Base-by-base conservation (phyloP, 2,113 vertebrate species). In the Opisthocomus hoazin region DNA sequence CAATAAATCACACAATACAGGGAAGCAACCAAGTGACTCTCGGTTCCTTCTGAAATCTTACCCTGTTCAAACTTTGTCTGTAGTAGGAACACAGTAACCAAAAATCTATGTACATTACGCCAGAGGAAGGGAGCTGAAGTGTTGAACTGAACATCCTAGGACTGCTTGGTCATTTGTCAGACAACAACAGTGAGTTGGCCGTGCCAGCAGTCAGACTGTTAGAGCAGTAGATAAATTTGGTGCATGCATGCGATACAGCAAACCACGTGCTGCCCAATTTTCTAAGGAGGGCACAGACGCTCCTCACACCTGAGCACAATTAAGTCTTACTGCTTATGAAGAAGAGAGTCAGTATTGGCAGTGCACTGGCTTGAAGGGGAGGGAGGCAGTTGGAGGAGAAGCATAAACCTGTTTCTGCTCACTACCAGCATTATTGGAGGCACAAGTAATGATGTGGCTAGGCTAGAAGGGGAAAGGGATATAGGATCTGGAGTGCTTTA, bases 271-370 rank as follows among this genome's bases (percentile, higher is more conserved):
- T 97, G 96, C 95, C 78, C 96, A 96, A 54, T 97, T 97, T 96
- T 96, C 96, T 91, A 93, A 96, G 93, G 91, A 97, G 89, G 87
- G 87, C 81, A 97, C 94, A 97, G 95, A 93, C 65, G 64, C 84
- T 92, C 93, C 36, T 50, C 94, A 90, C 97, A 98, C 97, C 98
- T 98, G 98, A 98, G 97, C 97, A 97, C 61, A 22, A 97, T 98
- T 98, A 98, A 93, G 90, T 69, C 92, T 96, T 66, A 54, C 75
- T 76, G 95, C 94, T 97, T 58, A 95, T 53, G 87, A 97, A 93
- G 83, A 92, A 54, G 37, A 81, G 87, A 94, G 90, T 82, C 82
- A 6, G 71, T 43, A 68, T 79, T 97, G 95, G 96, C 97, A 97
- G 77, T 6, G 66, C 70, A 5, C 26, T 61, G 66, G 41, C 73